Evolutionary conservation across 2,888 invertebrate genomes (phyloP).

Genomic region (Ophioninae sp.): DNA sequence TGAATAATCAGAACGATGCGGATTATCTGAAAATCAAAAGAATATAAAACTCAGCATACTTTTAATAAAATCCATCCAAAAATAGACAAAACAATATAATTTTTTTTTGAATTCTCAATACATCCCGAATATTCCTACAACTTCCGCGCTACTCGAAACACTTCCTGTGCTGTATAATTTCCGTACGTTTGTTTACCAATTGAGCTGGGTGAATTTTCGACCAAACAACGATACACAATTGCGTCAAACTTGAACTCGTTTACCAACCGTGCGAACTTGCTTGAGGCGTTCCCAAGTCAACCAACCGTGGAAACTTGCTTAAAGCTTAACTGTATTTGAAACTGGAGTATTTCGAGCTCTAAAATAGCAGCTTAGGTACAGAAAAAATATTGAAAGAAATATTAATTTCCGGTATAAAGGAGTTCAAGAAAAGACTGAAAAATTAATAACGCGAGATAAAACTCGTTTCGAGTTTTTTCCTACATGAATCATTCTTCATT

Average conservation of each 20-base stretch:
- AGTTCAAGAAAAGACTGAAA: neutral
- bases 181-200: neutral
- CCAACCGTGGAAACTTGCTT: neutral
- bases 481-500: neutral
- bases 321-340: too few species aligned
- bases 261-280: neutral
- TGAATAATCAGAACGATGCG: neutral
- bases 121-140: neutral
- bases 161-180: neutral
- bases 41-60: neutral
- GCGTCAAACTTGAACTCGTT: slow-evolving; percentile 51
- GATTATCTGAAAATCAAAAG: neutral
- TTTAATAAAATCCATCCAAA: neutral
- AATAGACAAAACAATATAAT: neutral
- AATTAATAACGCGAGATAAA: slow-evolving; percentile 35
- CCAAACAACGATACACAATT: slow-evolving; percentile 31
- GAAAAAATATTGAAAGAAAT: slow-evolving; percentile 31
- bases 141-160: neutral
- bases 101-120: neutral
- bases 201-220: neutral
- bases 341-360: neutral
- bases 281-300: too few species aligned
- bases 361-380: neutral
- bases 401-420: slow-evolving; percentile 51
- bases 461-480: slow-evolving; percentile 8